These are phyloP conservation scores for Polyommatus iphigenia DNA, from an alignment of 2,888 invertebrate genomes.

Conservation along the genomic window DNA sequence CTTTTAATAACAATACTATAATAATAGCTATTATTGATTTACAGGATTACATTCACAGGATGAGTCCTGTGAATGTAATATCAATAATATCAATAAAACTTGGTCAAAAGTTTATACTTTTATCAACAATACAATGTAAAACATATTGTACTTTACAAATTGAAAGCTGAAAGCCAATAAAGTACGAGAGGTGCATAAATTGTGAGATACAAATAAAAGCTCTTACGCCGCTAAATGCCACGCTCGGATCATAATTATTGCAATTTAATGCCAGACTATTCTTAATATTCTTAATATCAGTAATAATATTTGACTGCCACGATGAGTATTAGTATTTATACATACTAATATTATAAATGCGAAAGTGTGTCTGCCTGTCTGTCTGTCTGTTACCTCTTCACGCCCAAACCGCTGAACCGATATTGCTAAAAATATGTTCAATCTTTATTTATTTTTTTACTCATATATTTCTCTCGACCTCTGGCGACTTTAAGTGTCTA, in stretches of 20 bases:
- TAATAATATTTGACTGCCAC: neutral
- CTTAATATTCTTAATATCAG: neutral
- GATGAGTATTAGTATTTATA: neutral
- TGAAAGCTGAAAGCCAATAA: neutral
- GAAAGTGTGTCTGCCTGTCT: neutral
- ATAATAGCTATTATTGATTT: too few species aligned
- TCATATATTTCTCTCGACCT: too few species aligned
- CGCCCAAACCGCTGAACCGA: too few species aligned
- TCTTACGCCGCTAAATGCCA: neutral
- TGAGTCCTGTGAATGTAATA: too few species aligned
- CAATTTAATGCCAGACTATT: neutral
- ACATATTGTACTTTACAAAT: constrained; percentile 1
- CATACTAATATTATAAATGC: neutral
- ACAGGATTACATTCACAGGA: neutral
- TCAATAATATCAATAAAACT: constrained; percentile 1
- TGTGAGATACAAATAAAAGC: constrained; percentile 2
- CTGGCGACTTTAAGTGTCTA: too few species aligned
- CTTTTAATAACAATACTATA: too few species aligned
- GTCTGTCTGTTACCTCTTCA: too few species aligned
- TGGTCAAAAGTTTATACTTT: neutral
- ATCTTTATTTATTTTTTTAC: too few species aligned
- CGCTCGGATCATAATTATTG: neutral
- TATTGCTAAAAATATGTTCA: too few species aligned
- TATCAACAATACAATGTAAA: neutral
- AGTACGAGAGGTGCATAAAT: neutral